A percentile compares a stretch with the other conserved stretches of the same genome.
These are phyloP conservation scores for Apamea anceps DNA, from an alignment of 2,888 invertebrate species.

Conservation along the genomic window DNA sequence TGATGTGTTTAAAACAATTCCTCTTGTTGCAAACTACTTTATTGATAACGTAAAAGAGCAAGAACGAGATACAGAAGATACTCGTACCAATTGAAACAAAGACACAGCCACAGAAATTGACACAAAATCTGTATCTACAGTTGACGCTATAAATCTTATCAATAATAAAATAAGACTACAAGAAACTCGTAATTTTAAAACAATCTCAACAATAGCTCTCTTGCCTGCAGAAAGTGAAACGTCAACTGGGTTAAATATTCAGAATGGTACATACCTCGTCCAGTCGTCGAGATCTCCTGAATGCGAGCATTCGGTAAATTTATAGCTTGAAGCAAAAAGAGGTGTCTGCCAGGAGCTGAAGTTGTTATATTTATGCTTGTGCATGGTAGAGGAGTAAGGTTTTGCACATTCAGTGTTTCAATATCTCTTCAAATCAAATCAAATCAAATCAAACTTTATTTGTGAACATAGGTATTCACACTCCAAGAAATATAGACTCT, in stretches of 20 bases:
- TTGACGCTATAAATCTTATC: conserved; percentile 20
- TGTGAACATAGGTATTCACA: too few species aligned
- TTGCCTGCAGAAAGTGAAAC: conserved; percentile 66
- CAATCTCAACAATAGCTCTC: conserved; percentile 52
- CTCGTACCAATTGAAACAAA: conserved; percentile 9
- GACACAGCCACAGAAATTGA: background rate
- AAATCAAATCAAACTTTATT: too few species aligned
- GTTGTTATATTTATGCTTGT: conserved; percentile 50
- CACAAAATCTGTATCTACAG: conserved; percentile 9
- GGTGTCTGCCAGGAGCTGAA: conserved; percentile 36
- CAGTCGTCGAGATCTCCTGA: conserved; percentile 51
- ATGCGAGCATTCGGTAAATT: conserved; percentile 53
- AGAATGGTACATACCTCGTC: conserved; percentile 64
- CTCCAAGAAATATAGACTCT: too few species aligned
- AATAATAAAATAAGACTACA: conserved; percentile 28
- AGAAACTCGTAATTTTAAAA: conserved; percentile 44
- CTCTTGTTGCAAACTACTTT: too few species aligned
- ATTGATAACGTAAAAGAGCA: background rate
- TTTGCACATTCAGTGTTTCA: conserved; percentile 17
- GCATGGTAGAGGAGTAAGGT: conserved; percentile 18
- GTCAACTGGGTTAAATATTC: conserved; percentile 78
- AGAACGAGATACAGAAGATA: background rate
- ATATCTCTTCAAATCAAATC: too few species aligned
- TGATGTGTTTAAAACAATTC: background rate
- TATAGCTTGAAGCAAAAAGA: conserved; percentile 54